Evolutionary conservation across 2,797 vertebrate genomes (phyloP), one percentile per base, ranked within the genome.

Genomic region (Cyclura pinguis): DNA sequence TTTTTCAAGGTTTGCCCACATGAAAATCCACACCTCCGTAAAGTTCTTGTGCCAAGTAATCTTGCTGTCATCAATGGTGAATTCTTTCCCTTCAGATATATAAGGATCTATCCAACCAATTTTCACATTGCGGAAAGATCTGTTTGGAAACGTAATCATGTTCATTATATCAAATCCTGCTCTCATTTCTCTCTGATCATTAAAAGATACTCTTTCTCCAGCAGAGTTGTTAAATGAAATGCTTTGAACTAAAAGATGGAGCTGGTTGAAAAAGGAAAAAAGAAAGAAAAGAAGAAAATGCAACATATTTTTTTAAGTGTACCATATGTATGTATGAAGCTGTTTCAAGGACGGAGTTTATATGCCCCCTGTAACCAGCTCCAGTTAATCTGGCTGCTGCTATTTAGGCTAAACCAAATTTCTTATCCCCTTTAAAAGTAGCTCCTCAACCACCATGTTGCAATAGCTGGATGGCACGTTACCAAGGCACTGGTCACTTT

Each of bases 201-300:
- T 62, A 62, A 83, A 83, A 22, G 10, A 62, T 13, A 83, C 35
- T 42, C 10, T 62, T 29, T 83, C 81, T 83, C 81, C 81, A 38
- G 57, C 81, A 24, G 81, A 83, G 35, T 83, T 83, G 22, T 83
- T 83, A 35, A 83, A 83, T 6, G 57, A 83, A 83, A 64, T 64
- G 8, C 10, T 2, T 42, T 83, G 81, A 27, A 83, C n/a, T 27
- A 83, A 83, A 22, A 18, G n/a, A 32, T 83, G 57, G n/a, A 83
- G n/a, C 81, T 83, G 27, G 14, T 38, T 18, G 35, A 42, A 42
- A 59, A 59, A 4, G 52, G 10, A 20, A 76, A 35, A 38, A 47
- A 42, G 2, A 35, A 35, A 5, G 42, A 22, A 47, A 47, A 3
- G 42, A 47, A 47, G 42, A 47, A 47, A 47, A 47, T 47, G 42